Percentiles rank a stretch among this genome's conserved stretches.
Evolutionary conservation across 1,140 invertebrate species (phyloP).

Genomic region (Lordiphosa stackelbergi): DNA sequence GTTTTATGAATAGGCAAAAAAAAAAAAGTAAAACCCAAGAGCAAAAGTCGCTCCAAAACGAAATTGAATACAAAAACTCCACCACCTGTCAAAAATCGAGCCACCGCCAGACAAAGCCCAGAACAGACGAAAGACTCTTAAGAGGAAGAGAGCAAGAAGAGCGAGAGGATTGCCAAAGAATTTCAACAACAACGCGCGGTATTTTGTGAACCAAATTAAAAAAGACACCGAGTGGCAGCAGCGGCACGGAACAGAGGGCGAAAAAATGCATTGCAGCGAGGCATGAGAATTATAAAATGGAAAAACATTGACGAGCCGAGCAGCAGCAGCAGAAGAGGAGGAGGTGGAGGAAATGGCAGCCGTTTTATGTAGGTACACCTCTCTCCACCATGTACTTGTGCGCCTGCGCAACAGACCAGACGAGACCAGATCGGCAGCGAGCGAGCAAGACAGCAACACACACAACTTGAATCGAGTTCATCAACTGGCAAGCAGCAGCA

Average conservation of each 20-base stretch:
- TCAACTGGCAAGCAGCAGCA: conserved; percentile 63
- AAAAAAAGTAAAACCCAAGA: conserved; percentile 42
- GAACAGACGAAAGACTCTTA: conserved; percentile 7
- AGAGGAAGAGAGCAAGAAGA: not conserved
- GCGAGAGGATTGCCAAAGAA: conserved; percentile 61
- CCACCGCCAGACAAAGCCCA: conserved; percentile 41
- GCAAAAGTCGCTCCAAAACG: conserved; percentile 64
- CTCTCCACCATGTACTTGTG: conserved; percentile 40
- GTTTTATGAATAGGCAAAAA: conserved; percentile 75
- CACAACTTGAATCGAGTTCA: conserved; percentile 63
- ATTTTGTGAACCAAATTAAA: conserved; percentile 75
- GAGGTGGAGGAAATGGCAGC: conserved; percentile 26
- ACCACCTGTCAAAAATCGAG: conserved; percentile 76
- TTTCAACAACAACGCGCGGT: conserved; percentile 72
- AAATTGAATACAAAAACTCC: conserved; percentile 74
- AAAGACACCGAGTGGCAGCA: conserved; percentile 6
- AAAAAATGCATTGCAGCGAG: conserved; percentile 62
- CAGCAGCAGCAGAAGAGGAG: conserved; percentile 7
- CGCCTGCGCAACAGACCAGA: conserved; percentile 72
- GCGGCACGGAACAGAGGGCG: conserved; percentile 13
- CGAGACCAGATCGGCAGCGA: conserved; percentile 10
- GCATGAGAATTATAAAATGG: conserved; percentile 74
- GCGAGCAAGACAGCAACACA: conserved; percentile 18
- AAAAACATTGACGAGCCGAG: conserved; percentile 50
- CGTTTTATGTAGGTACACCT: conserved; percentile 9